Conservation (phyloP, 2,113 vertebrate species). For the Merops nubicus region DNA sequence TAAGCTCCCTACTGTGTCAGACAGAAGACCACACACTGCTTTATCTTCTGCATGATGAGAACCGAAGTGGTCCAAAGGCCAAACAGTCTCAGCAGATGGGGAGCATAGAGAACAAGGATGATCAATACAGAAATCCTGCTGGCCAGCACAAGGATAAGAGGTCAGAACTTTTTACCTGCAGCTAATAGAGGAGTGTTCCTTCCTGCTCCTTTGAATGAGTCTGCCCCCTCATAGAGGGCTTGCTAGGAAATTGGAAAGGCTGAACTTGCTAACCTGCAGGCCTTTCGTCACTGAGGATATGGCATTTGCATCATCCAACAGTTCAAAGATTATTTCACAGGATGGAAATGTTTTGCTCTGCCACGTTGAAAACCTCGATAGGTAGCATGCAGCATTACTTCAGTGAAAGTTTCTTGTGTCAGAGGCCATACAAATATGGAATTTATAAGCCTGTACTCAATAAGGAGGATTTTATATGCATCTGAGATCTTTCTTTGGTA, state of each 20-base stretch:
- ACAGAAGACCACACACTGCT: not conserved
- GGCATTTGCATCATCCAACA: not conserved
- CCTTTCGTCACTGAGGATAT: not conserved
- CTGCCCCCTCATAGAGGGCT: not conserved
- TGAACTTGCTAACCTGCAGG: not conserved
- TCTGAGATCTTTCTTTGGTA: not conserved
- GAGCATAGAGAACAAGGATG: not conserved
- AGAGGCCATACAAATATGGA: not conserved
- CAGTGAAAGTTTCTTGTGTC: not conserved
- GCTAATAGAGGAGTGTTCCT: not conserved
- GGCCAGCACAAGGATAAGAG: not conserved
- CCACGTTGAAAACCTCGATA: not conserved
- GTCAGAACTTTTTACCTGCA: not conserved
- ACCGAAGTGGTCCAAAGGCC: not conserved
- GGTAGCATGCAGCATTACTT: not conserved
- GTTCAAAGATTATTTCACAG: not conserved
- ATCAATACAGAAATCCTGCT: not conserved
- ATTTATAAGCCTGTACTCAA: not conserved
- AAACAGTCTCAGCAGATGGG: not conserved
- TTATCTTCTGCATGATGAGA: not conserved
- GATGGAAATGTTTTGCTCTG: not conserved
- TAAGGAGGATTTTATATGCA: not conserved
- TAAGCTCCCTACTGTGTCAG: not conserved
- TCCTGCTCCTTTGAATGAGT: not conserved
- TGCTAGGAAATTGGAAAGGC: not conserved